These are phyloP conservation scores for Zeus faber DNA, from an alignment of 2,113 vertebrate genomes.

Conservation along the genomic window DNA sequence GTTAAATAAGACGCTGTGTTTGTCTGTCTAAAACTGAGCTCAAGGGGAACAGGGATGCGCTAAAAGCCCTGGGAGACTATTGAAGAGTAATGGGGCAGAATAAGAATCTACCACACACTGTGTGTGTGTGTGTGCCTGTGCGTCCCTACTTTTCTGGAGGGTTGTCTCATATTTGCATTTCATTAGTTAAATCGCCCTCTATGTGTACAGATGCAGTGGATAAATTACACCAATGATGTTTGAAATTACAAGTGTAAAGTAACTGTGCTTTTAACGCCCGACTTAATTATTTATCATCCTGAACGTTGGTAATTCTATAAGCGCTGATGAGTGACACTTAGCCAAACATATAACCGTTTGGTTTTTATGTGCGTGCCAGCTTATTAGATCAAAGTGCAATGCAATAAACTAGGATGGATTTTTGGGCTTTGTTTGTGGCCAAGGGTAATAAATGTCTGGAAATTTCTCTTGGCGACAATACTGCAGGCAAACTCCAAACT, in stretches of 20 bases:
- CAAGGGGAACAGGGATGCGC: constrained; percentile 17
- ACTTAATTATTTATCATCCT: constrained; percentile 55
- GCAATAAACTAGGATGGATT: too few relatives aligned
- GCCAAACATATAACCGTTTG: constrained; percentile 27
- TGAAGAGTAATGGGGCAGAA: constrained; percentile 44
- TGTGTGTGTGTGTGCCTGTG: constrained; percentile 17
- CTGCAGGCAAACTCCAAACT: too few relatives aligned
- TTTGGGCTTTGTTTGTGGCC: too few relatives aligned
- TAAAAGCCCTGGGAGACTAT: constrained; percentile 33
- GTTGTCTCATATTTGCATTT: constrained; percentile 34
- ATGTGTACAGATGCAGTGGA: constrained; percentile 32
- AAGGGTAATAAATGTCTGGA: too few relatives aligned
- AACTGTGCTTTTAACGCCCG: constrained; percentile 50
- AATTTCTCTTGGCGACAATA: too few relatives aligned
- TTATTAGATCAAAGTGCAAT: constrained; percentile 25
- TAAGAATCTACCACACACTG: constrained; percentile 29
- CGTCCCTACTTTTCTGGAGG: constrained; percentile 29
- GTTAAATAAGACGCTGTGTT: constrained; percentile 18
- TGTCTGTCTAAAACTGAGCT: constrained; percentile 15
- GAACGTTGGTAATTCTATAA: constrained; percentile 31
- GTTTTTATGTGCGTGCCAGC: constrained; percentile 11
- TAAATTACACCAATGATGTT: constrained; percentile 56
- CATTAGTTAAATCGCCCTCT: constrained; percentile 49
- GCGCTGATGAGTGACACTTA: constrained; percentile 30
- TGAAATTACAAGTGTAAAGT: constrained; percentile 50